phyloP scores from a whole-genome alignment of 2,888 invertebrate genomes.

The Thereva unica region DNA sequence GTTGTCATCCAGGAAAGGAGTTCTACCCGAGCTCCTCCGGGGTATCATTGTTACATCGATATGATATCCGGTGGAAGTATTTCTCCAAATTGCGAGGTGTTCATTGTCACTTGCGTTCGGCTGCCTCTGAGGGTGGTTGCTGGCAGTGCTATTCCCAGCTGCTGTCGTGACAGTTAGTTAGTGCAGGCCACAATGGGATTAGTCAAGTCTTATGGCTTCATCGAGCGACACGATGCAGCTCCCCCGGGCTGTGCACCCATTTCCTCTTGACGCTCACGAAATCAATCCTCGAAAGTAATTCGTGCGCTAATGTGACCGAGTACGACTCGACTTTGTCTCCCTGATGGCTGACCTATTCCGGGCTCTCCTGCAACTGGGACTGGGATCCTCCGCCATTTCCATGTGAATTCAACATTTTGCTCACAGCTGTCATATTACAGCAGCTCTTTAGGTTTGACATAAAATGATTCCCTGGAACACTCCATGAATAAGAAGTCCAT shows the following conservation, averaged over 20 bases:
- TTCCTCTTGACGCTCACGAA: slow-evolving; percentile 17
- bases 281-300: slow-evolving; percentile 24
- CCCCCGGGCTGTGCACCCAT: slow-evolving; percentile 11
- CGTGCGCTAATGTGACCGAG: background rate
- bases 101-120: slow-evolving; percentile 8
- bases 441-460: slow-evolving; percentile 29
- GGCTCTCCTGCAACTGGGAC: background rate
- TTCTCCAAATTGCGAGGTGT: slow-evolving; percentile 20
- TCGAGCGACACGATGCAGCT: slow-evolving; percentile 5
- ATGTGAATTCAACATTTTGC: slow-evolving; percentile 27
- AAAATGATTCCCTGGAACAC: slow-evolving; percentile 31
- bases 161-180: slow-evolving; percentile 8
- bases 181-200: slow-evolving; percentile 6
- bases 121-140: background rate
- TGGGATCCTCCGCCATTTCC: slow-evolving; percentile 14
- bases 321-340: background rate
- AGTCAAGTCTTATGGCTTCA: slow-evolving; percentile 27
- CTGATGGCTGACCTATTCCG: slow-evolving; percentile 9
- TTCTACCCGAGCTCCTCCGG: background rate
- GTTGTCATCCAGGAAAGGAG: slow-evolving; percentile 29
- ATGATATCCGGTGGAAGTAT: slow-evolving; percentile 35
- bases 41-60: slow-evolving; percentile 35
- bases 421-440: slow-evolving; percentile 32
- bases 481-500: slow-evolving; percentile 35
- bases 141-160: slow-evolving; percentile 16